phyloP scores from a whole-genome alignment of 2,113 vertebrate genomes.

The Epinephelus fuscoguttatus region DNA sequence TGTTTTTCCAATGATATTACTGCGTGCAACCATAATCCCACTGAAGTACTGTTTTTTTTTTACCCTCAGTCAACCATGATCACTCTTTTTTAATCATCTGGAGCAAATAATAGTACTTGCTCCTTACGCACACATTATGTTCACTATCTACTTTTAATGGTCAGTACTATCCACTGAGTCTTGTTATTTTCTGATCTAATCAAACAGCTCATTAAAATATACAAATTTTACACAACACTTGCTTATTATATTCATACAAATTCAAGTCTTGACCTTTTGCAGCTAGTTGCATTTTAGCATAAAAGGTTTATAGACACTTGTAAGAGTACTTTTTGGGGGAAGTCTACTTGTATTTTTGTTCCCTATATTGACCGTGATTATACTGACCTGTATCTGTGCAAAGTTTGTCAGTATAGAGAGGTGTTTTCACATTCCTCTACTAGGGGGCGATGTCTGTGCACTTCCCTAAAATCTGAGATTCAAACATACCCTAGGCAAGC shows the following conservation, averaged over 20 bases:
- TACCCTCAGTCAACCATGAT: background rate
- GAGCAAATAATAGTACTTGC: background rate
- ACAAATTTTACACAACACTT: background rate
- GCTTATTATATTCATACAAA: background rate
- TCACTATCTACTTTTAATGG: background rate
- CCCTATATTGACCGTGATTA: too few species aligned
- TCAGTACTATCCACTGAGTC: background rate
- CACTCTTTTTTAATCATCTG: background rate
- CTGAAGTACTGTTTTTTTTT: constrained; percentile 18
- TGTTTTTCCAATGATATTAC: constrained; percentile 39
- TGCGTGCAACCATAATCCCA: constrained; percentile 14
- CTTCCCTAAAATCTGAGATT: too few species aligned
- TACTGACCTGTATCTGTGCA: too few species aligned
- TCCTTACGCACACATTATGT: background rate
- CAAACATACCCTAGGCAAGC: too few species aligned
- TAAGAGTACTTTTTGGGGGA: background rate
- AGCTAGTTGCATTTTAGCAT: background rate
- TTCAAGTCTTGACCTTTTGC: background rate
- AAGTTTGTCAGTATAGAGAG: too few species aligned
- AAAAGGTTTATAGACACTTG: background rate
- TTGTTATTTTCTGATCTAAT: background rate
- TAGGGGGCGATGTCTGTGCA: too few species aligned
- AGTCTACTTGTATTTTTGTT: too few species aligned
- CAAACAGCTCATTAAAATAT: background rate
- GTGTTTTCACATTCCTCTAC: too few species aligned